Percentiles rank a stretch among this genome's conserved stretches.
phyloP scores from a whole-genome alignment of 2,888 invertebrate genomes.

The Ennomos erosarius region DNA sequence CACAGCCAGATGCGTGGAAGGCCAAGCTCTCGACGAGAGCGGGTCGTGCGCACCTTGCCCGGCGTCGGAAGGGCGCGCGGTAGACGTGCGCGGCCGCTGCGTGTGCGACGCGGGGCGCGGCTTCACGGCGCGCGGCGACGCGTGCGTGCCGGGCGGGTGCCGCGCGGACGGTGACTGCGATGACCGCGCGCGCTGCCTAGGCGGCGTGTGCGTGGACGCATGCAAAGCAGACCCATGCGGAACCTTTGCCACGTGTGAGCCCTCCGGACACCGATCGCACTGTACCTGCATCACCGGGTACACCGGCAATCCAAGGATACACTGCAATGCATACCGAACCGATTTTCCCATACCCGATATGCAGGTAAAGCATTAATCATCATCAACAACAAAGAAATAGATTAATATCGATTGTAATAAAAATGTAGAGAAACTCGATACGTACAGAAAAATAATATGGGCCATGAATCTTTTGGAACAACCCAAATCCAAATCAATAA shows the following conservation, averaged over 20 bases:
- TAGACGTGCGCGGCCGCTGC: conserved; percentile 92
- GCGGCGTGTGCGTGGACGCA: conserved; percentile 92
- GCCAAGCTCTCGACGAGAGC: conserved; percentile 90
- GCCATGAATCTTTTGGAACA: too few species aligned
- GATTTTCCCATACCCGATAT: conserved; percentile 95
- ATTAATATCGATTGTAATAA: too few species aligned
- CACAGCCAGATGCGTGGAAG: conserved; percentile 90
- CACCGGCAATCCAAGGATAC: conserved; percentile 90
- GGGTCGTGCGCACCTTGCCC: conserved; percentile 92
- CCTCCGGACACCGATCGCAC: conserved; percentile 90
- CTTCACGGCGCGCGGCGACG: conserved; percentile 90
- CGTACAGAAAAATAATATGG: too few species aligned
- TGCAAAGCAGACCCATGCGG: conserved; percentile 91
- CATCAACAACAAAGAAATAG: too few species aligned
- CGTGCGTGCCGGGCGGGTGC: conserved; percentile 92
- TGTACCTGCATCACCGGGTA: conserved; percentile 92
- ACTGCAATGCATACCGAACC: conserved; percentile 90
- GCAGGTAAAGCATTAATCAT: conserved; percentile 66
- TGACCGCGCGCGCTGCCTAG: conserved; percentile 91
- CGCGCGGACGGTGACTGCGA: conserved; percentile 90
- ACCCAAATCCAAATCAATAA: too few species aligned
- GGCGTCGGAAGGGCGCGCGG: conserved; percentile 88
- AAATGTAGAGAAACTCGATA: too few species aligned
- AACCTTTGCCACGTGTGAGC: conserved; percentile 91
- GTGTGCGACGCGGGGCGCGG: conserved; percentile 93